phyloP scores from a whole-genome alignment of 2,797 vertebrate genomes.

The Eutrigla gurnardus region DNA sequence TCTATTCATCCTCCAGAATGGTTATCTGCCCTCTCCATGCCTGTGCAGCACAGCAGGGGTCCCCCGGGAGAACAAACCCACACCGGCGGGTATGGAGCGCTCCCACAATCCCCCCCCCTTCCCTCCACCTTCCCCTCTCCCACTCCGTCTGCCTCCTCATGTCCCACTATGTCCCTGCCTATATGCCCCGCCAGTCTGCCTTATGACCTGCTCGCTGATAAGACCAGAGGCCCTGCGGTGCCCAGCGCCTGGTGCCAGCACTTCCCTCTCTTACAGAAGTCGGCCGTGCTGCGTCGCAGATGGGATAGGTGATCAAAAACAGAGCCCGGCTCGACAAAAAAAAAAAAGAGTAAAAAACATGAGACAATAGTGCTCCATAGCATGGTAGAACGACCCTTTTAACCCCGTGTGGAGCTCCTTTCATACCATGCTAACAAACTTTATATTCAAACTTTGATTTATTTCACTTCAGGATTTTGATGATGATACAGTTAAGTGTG shows the following conservation, averaged over 20 bases:
- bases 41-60: slow-evolving; percentile 80
- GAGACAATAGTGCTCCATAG: slow-evolving; percentile 55
- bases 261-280: slow-evolving; percentile 72
- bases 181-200: slow-evolving; percentile 69
- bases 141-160: slow-evolving; percentile 57
- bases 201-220: slow-evolving; percentile 79
- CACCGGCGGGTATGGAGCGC: slow-evolving; percentile 56
- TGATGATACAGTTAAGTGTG: not conserved
- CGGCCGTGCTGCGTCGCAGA: slow-evolving; percentile 65
- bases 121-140: slow-evolving; percentile 34
- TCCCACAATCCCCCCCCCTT: slow-evolving; percentile 62
- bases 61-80: slow-evolving; percentile 81
- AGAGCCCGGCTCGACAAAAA: slow-evolving; percentile 36
- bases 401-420: slow-evolving; percentile 27
- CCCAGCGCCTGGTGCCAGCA: slow-evolving; percentile 75
- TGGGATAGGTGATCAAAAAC: slow-evolving; percentile 73
- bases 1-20: slow-evolving; percentile 71
- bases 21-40: slow-evolving; percentile 84
- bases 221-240: slow-evolving; percentile 71
- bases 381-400: slow-evolving; percentile 21
- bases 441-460: not conserved
- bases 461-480: not conserved
- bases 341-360: slow-evolving; percentile 35
- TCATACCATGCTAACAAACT: not conserved
- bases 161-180: slow-evolving; percentile 62